Evolutionary conservation across 2,797 vertebrate species (phyloP), one percentile per base, ranked within the genome.

Genomic region (Pipistrellus pipistrellus): DNA sequence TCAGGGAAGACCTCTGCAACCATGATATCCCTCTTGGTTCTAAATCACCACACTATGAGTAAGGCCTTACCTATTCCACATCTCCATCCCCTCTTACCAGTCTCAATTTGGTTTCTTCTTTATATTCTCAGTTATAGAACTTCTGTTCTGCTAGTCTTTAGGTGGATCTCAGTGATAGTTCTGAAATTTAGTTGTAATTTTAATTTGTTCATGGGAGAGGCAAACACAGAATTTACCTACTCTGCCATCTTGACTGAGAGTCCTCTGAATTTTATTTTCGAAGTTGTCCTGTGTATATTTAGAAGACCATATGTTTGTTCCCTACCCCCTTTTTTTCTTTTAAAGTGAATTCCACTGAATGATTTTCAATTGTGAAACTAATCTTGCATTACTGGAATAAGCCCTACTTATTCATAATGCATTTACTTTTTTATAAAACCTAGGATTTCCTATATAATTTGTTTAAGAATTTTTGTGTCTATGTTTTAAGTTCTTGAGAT

Each of bases 381-480:
- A 82, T 73, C 18, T 94, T 84, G 0, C 8, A 66, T 92, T 89
- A 30, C 76, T 88, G 46, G 25, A 87, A 81, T 90, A 85, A 59
- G 64, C 1, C 15, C 41, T 57, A 68, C 3, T 66, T 80, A 10
- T 20, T 62, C 27, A 88, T 80, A 20, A 64, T 25, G 5, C 66
- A 71, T 85, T 57, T 76, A 62, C 66, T 44, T 76, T 92, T 83
- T 71, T 32, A 59, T 35, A 41, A 25, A 81, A 27, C 15, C 38
- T 73, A 6, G 20, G 15, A 85, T 82, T 69, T 85, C 1, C 51
- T 77, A 44, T 66, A 4, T 72, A 76, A 59, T 35, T 85, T 66
- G 13, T 18, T 71, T 75, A 27, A 66, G 51, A 14, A 76, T 20
- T 76, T 80, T 88, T 85, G 27, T 48, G 5, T 44, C 8, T 77